Base-by-base conservation (phyloP, 1,140 invertebrate genomes). In the Drosophila equinoxialis region DNA sequence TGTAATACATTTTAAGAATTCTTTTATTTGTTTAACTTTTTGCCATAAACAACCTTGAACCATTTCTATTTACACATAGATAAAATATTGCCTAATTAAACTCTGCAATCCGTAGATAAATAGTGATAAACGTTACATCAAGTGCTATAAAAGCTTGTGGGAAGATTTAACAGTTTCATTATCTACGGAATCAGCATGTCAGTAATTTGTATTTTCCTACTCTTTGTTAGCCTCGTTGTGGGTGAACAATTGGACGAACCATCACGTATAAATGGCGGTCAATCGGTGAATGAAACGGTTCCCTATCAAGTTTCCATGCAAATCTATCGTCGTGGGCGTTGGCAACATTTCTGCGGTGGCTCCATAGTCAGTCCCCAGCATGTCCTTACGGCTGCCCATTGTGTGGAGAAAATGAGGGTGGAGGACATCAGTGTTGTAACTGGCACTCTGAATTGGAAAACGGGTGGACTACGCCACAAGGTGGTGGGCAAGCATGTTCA, bases 401-500 rank as follows among this genome's bases (percentile, higher is more conserved):
- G 92, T 35, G 68, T 92, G 42, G 75, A 84, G 10, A 87, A 91
- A 62, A 74, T 87, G 70, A 79, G 74, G 35, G 26, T 74, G 23
- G 74, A 80, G 69, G 67, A 82, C 11, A 89, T 94, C 0, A 84
- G 80, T 5, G 92, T 92, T 2, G 89, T 94, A 13, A 85, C 84
- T 6, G 93, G 93, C 17, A 93, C 92, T 0, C 92, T 93, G 37
- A 93, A 86, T 30, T 87, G 93, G 76, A 91, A 92, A 64, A 51
- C 90, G 23, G 93, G 91, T n/a, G 93, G 93, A 1, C 20, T 74
- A 2, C 76, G 91, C 0, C 81, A 90, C 45, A 66, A 66, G 11
- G 60, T 90, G 7, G 11, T 71, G 26, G 67, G 65, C 20, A 82
- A 81, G 37, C 77, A 81, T 7, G 77, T 85, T 6, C 90, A 92